These are phyloP conservation scores for Mesorhabditis belari DNA, from an alignment of 2,888 invertebrate species.

Conservation along the genomic window DNA sequence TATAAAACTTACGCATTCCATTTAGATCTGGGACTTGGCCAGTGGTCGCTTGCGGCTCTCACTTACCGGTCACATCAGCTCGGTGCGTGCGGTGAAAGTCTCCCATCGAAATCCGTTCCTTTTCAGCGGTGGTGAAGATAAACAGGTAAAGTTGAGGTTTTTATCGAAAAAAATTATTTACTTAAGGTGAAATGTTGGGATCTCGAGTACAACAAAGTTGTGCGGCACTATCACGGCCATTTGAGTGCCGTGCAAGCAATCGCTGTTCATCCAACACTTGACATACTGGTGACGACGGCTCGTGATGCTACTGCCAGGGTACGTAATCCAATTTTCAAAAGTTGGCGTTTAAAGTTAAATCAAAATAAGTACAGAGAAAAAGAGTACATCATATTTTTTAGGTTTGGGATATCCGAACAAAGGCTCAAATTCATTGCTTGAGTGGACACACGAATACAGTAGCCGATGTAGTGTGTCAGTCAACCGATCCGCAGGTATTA, in stretches of 20 bases:
- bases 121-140: constrained; percentile 96
- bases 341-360: too few species aligned
- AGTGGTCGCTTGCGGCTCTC: constrained; percentile 90
- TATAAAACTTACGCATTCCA: too few species aligned
- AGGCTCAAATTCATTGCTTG: constrained; percentile 92
- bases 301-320: constrained; percentile 85
- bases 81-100: constrained; percentile 88
- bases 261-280: constrained; percentile 86
- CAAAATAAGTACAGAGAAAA: too few species aligned
- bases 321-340: constrained; percentile 13
- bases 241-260: constrained; percentile 85
- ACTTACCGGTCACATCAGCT: constrained; percentile 94
- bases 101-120: constrained; percentile 90
- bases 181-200: constrained; percentile 92
- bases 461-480: constrained; percentile 84
- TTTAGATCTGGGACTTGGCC: constrained; percentile 89
- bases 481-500: constrained; percentile 76
- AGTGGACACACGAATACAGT: constrained; percentile 94
- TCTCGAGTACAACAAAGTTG: constrained; percentile 90
- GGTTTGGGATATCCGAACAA: constrained; percentile 98
- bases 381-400: constrained; percentile 25
- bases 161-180: neutral
- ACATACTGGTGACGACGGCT: constrained; percentile 85
- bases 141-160: constrained; percentile 64
- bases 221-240: constrained; percentile 93